Base-by-base conservation (phyloP, 35 echinoderm and acorn worm species). In the Patiria miniata region DNA sequence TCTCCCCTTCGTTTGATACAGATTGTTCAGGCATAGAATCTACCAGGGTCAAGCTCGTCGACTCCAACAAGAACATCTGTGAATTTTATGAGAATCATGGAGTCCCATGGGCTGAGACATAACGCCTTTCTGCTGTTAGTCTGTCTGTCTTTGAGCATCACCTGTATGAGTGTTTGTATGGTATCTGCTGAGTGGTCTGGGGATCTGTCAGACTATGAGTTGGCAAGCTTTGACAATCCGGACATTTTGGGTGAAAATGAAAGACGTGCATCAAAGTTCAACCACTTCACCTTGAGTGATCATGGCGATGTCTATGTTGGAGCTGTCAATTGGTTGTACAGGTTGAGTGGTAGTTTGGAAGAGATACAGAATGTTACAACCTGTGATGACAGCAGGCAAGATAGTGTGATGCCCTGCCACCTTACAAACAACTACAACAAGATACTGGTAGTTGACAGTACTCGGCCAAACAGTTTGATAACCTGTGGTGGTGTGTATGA, bases 291-390 rank as follows among this genome's bases (percentile, higher is more conserved):
- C 34, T 34, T 69, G 34, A 32, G 23, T 69, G 61, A 34, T 34
- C 61, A 69, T 69, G 61, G 61, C 1, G 61, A 26, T 69, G 61
- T 69, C 23, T 69, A 69, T 69, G 61, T 69, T 69, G 61, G 61
- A 69, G 61, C 61, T 69, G 61, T 69, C 61, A 69, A 69, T 34
- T 69, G 34, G 23, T 69, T 69, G 34, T 69, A 69, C 61, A 69
- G 61, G 34, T 34, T 69, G 61, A 34, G 28, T 69, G 28, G 61
- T 69, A 32, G 23, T 12, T 69, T 69, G 61, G 34, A 69, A 32
- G 18, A 32, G 61, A 26, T 69, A 69, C 61, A 69, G 61, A 69
- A 69, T 69, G 61, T 29, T 69, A 23, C 23, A 32, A 69, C 61
- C 12, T 69, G 61, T 69, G 23, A 69, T 32, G 61, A 69, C 23